Base-by-base conservation (phyloP, 2,888 invertebrate genomes). In the Parasteatoda lunata region DNA sequence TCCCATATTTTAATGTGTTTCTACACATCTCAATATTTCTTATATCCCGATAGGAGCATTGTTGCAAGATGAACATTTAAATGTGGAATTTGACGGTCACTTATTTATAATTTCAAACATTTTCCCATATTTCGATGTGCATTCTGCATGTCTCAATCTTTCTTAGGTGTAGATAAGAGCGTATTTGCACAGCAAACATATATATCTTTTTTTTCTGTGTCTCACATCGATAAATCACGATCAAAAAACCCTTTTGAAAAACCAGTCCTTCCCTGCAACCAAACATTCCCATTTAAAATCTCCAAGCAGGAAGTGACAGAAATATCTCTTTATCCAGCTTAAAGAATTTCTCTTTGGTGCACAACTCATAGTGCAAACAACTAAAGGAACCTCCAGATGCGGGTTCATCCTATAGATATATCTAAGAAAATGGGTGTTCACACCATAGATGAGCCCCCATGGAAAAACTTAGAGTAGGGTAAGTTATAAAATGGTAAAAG, bases 391-490 rank as follows among this genome's bases (percentile, higher is more conserved):
- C 11, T 7, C 9, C n/a, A 13, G 7, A 77, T 77, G 77, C 77
- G 77, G 77, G 77, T 54, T 69, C 69, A 54, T 69, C 47, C 47
- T 30, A 9, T 48, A 9, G 45, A 15, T 49, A 66, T 66, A 77
- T 68, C 49, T 69, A 77, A 68, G 54, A 45, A 77, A 48, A 69
- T 69, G 77, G 69, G 77, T 69, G 77, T 69, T 52, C 11, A 59
- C 64, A 72, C n/a, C 51, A 15, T 51, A 72, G 30, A 11, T n/a
- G 13, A n/a, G 47, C 70, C 49, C 54, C 59, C 69, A 77, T 76
- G 48, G 30, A 76, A 65, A 65, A 13, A 49, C 15, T n/a, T 30
- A 30, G 30, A 30, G 59, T 59, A 59, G 3, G 59, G 7, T 7
- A n/a, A n/a, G 59, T 3, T 59, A 7, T 9, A 59, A 9, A 59